These are phyloP conservation scores for Lutraria rhynchaena DNA, from an alignment of 1,140 invertebrate genomes.

Conservation along the genomic window DNA sequence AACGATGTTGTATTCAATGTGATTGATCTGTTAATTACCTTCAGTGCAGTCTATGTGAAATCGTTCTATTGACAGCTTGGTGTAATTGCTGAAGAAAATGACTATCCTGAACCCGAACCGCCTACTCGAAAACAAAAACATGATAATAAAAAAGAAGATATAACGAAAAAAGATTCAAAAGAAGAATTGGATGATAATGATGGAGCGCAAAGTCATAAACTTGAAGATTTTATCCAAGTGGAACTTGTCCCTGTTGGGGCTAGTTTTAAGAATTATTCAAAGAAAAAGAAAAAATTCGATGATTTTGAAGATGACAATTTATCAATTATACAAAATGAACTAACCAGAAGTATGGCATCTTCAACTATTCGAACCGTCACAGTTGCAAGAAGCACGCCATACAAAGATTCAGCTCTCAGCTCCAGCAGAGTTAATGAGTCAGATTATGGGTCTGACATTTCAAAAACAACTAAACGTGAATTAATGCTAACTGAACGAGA, in stretches of 20 bases:
- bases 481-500: constrained; percentile 34
- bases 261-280: constrained; percentile 18
- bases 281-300: neutral
- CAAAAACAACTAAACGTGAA: neutral
- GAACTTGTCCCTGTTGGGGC: constrained; percentile 44
- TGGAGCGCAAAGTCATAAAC: neutral
- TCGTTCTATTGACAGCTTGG: constrained; percentile 14
- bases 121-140: neutral
- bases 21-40: neutral
- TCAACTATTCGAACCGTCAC: neutral
- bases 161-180: neutral
- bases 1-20: neutral
- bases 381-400: neutral
- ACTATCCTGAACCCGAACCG: constrained; percentile 31
- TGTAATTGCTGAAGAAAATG: constrained; percentile 29
- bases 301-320: neutral
- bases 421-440: neutral
- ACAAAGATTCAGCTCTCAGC: neutral
- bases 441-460: neutral
- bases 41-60: neutral
- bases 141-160: neutral
- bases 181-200: neutral
- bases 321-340: neutral
- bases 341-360: neutral
- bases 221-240: neutral